phyloP scores from a whole-genome alignment of 2,888 invertebrate genomes.

The Leptogaster cylindrica region DNA sequence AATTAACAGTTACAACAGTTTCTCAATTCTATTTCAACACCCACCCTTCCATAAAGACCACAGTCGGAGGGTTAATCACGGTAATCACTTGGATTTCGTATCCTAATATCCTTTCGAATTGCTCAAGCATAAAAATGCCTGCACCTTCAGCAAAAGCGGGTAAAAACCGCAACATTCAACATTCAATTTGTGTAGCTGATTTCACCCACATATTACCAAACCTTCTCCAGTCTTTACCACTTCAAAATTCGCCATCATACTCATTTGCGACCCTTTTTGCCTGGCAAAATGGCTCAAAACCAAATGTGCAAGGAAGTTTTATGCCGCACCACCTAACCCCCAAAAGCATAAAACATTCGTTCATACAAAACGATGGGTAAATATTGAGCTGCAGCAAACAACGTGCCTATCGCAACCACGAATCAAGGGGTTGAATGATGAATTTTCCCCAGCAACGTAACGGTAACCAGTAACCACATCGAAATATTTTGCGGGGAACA shows the following conservation, averaged over 20 bases:
- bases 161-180: slow-evolving; percentile 38
- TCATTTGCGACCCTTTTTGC: no score
- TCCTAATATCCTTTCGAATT: slow-evolving; percentile 32
- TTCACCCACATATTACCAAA: slow-evolving; percentile 17
- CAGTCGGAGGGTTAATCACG: slow-evolving; percentile 25
- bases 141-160: slow-evolving; percentile 18
- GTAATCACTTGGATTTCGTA: slow-evolving; percentile 18
- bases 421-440: slow-evolving; percentile 12
- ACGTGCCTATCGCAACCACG: slow-evolving; percentile 25
- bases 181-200: slow-evolving; percentile 34
- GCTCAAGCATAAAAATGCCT: slow-evolving; percentile 33
- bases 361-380: slow-evolving; percentile 21
- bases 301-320: slow-evolving; percentile 9
- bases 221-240: not conserved
- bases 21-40: no score
- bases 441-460: not conserved
- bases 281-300: no score
- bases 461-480: not conserved
- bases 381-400: slow-evolving; percentile 35
- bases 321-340: not conserved
- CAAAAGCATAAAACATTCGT: slow-evolving; percentile 2
- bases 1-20: no score
- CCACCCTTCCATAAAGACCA: no score
- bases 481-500: slow-evolving; percentile 20
- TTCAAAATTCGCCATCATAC: no score